Percentiles rank a stretch among this genome's conserved stretches.
These are phyloP conservation scores for Corvus moneduloides DNA, from an alignment of 2,113 vertebrate species.

Conservation along the genomic window DNA sequence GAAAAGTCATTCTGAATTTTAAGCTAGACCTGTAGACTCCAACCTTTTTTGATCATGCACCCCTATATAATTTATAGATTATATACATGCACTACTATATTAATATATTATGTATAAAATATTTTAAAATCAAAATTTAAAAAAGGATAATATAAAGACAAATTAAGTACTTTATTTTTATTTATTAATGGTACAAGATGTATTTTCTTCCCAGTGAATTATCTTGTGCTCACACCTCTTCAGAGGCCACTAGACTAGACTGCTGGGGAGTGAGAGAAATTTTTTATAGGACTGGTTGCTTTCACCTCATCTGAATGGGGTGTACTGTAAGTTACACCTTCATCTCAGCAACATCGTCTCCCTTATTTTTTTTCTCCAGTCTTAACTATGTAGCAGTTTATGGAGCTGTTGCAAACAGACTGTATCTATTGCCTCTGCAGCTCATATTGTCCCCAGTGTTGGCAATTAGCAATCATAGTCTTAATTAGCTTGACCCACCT, in stretches of 20 bases:
- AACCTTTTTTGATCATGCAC: background rate
- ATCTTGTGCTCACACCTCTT: background rate
- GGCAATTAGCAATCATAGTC: conserved; percentile 75
- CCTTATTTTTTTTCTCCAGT: background rate
- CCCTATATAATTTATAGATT: background rate
- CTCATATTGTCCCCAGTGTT: conserved; percentile 60
- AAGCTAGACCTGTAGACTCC: background rate
- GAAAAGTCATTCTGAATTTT: background rate
- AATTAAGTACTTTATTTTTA: background rate
- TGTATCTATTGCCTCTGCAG: conserved; percentile 37
- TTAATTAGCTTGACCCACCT: conserved; percentile 77
- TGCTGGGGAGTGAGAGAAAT: background rate
- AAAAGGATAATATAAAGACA: background rate
- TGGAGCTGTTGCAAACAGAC: background rate
- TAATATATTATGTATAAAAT: background rate
- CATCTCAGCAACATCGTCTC: background rate
- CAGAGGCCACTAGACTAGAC: background rate
- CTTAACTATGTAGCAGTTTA: background rate
- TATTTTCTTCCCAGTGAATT: background rate
- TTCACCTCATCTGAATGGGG: background rate
- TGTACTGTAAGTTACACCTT: background rate
- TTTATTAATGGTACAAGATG: background rate
- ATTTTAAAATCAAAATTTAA: background rate
- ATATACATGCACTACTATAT: background rate
- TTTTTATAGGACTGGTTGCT: background rate